Percentiles rank a stretch among this genome's conserved stretches.
These are phyloP conservation scores for Plecotus auritus DNA, from an alignment of 2,113 vertebrate species.

Conservation along the genomic window DNA sequence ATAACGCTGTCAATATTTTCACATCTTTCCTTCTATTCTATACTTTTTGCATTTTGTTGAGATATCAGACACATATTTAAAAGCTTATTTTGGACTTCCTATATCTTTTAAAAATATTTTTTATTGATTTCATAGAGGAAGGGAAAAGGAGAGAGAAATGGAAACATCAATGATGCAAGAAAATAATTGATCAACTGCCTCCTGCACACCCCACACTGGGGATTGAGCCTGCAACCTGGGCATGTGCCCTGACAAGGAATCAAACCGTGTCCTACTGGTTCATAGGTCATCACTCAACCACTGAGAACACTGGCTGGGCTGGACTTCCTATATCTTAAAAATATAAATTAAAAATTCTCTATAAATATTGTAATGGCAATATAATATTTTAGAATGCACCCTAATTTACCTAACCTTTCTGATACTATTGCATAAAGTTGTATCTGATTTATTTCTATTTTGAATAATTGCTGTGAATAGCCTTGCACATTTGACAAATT, in stretches of 20 bases:
- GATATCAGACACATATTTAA: background rate
- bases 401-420: background rate
- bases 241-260: no score
- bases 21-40: background rate
- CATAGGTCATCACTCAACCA: no score
- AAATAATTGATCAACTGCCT: no score
- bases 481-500: background rate
- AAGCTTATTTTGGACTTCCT: background rate
- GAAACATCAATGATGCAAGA: no score
- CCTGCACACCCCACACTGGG: no score
- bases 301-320: no score
- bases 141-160: no score
- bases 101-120: background rate
- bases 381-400: background rate
- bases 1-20: background rate
- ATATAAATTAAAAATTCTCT: conserved; percentile 7
- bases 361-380: background rate
- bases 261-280: no score
- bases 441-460: background rate
- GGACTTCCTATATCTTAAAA: background rate
- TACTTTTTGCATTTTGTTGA: background rate
- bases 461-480: background rate
- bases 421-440: background rate
- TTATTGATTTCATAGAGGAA: no score
- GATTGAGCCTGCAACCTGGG: no score